Evolutionary conservation across 2,888 invertebrate genomes (phyloP).

Genomic region (Heliothis peltigera): DNA sequence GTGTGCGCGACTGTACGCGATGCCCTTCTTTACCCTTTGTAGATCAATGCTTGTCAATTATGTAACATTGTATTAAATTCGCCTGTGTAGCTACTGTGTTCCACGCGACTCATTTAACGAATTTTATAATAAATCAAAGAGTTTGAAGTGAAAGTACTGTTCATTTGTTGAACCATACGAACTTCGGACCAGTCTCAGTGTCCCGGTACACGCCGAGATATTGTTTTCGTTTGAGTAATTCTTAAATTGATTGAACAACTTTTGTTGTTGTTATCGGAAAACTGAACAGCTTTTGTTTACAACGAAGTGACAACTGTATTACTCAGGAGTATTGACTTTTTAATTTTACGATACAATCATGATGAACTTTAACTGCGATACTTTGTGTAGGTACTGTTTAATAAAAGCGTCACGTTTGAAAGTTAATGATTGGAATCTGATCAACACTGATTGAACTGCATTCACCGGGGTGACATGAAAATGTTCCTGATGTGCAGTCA

Average conservation of each 20-base stretch:
- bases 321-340: too few species aligned
- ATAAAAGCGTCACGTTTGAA: not conserved
- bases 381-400: not conserved
- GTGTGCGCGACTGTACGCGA: slow-evolving; percentile 5
- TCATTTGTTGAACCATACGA: too few species aligned
- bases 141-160: too few species aligned
- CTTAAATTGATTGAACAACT: too few species aligned
- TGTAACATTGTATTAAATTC: slow-evolving; percentile 29
- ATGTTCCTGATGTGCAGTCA: not conserved
- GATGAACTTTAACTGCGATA: not conserved
- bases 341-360: not conserved
- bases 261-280: too few species aligned
- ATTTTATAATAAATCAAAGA: too few species aligned
- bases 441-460: not conserved
- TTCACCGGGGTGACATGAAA: not conserved
- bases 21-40: slow-evolving; percentile 42
- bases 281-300: too few species aligned
- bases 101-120: not conserved
- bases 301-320: too few species aligned
- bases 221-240: too few species aligned
- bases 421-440: not conserved
- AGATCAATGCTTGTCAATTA: slow-evolving; percentile 44
- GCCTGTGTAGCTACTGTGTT: slow-evolving; percentile 3
- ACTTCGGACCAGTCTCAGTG: too few species aligned
- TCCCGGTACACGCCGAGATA: too few species aligned